Conservation (phyloP, 2,888 invertebrate genomes). For the Junonia oenone region DNA sequence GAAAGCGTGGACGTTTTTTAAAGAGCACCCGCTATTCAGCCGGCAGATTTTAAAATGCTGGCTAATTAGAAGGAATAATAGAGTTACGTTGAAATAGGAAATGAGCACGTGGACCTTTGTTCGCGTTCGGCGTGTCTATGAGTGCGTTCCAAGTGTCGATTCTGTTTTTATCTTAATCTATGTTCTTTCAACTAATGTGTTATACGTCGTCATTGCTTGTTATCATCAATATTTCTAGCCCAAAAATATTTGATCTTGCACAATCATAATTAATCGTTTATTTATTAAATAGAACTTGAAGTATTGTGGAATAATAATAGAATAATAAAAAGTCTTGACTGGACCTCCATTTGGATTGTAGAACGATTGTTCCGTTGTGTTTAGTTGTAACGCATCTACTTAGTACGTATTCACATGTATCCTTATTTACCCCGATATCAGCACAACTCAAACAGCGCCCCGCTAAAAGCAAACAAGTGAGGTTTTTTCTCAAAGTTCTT, state of each 20-base stretch:
- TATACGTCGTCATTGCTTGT: too few relatives aligned
- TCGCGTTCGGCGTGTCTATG: not conserved
- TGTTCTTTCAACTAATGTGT: not conserved
- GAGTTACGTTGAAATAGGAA: constrained; percentile 30
- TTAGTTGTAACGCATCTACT: not conserved
- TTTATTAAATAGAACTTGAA: too few relatives aligned
- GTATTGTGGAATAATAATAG: too few relatives aligned
- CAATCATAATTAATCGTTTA: too few relatives aligned
- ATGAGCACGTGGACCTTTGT: constrained; percentile 23
- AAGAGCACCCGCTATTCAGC: constrained; percentile 34
- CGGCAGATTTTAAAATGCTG: constrained; percentile 39
- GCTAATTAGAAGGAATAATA: constrained; percentile 38
- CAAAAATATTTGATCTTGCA: too few relatives aligned
- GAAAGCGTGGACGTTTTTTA: constrained; percentile 39
- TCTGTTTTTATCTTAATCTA: not conserved
- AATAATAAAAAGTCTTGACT: too few relatives aligned
- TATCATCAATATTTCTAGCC: too few relatives aligned
- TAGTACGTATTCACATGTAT: not conserved
- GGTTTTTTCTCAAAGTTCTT: constrained; percentile 30
- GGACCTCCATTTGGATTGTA: not conserved
- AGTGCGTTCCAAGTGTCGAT: not conserved
- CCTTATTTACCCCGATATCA: not conserved
- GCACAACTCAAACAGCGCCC: constrained; percentile 8
- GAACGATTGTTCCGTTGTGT: not conserved
- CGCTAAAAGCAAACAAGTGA: constrained; percentile 21